Conservation (phyloP, 2,797 vertebrate species). For the Semaprochilodus insignis region DNA sequence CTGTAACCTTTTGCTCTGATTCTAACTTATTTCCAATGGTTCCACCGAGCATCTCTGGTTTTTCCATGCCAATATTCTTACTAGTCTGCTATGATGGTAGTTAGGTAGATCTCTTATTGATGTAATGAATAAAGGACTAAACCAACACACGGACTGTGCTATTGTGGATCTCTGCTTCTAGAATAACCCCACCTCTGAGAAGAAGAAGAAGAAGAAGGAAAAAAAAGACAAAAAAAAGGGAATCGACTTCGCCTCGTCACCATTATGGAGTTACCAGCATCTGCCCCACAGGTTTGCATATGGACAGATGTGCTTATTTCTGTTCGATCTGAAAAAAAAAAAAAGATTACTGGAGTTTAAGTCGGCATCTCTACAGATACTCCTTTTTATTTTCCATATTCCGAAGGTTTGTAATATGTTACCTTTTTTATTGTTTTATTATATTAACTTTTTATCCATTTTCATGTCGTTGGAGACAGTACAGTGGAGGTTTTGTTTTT, state of each 20-base stretch:
- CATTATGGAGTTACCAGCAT: constrained; percentile 33
- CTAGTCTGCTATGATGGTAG: constrained; percentile 75
- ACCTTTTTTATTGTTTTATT: constrained; percentile 75
- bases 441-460: constrained; percentile 79
- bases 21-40: constrained; percentile 61
- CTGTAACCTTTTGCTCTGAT: constrained; percentile 69
- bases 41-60: constrained; percentile 74
- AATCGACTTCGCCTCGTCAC: constrained; percentile 39
- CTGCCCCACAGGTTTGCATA: constrained; percentile 31
- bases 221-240: constrained; percentile 54
- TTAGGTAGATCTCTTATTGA: constrained; percentile 81
- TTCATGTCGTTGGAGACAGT: constrained; percentile 71
- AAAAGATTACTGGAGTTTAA: constrained; percentile 61
- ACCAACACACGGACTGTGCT: constrained; percentile 71
- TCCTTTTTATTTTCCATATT: constrained; percentile 73
- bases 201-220: constrained; percentile 23
- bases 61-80: constrained; percentile 75
- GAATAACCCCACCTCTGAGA: constrained; percentile 38
- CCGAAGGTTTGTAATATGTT: constrained; percentile 84
- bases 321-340: constrained; percentile 54
- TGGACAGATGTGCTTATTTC: constrained; percentile 50
- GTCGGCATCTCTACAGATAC: constrained; percentile 74
- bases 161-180: constrained; percentile 74
- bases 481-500: constrained; percentile 70
- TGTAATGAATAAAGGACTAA: constrained; percentile 79